Evolutionary conservation across 2,888 invertebrate genomes (phyloP).

Genomic region (Thalpophila matura): DNA sequence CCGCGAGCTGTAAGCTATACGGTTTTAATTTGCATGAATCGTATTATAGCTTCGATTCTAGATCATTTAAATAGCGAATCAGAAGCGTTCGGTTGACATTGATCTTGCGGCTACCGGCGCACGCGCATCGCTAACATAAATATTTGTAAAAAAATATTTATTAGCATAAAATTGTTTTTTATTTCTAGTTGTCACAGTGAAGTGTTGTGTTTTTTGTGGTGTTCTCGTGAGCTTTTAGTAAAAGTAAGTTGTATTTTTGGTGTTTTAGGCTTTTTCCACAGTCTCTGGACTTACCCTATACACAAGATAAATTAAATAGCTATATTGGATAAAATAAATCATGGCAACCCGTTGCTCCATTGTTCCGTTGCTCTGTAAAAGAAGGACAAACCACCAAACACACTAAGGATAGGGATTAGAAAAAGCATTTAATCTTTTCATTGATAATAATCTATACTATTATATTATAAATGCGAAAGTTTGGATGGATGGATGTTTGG

Average conservation of each 20-base stretch:
- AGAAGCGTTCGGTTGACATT: conserved; percentile 83
- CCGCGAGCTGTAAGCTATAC: conserved; percentile 40
- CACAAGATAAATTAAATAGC: not conserved
- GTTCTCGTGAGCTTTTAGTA: conserved; percentile 7
- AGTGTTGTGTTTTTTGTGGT: conserved; percentile 49
- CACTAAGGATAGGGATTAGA: too few species aligned
- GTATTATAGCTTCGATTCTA: conserved; percentile 79
- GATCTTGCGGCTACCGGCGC: conserved; percentile 74
- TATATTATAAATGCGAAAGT: too few species aligned
- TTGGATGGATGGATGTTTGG: too few species aligned
- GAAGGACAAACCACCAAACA: too few species aligned
- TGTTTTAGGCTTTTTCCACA: not conserved
- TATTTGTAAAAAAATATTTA: conserved; percentile 18
- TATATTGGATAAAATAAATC: too few species aligned
- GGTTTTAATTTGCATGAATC: conserved; percentile 66
- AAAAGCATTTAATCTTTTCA: too few species aligned
- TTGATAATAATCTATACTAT: too few species aligned
- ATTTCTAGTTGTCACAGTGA: conserved; percentile 37
- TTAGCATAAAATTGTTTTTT: conserved; percentile 1
- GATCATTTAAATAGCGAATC: conserved; percentile 89
- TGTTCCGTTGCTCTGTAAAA: too few species aligned
- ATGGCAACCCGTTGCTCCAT: too few species aligned
- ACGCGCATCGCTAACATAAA: conserved; percentile 62
- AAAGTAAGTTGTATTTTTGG: conserved; percentile 41
- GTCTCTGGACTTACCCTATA: not conserved